Evolutionary conservation across 2,113 vertebrate species (phyloP).

Genomic region (Malurus alboscapulatus): DNA sequence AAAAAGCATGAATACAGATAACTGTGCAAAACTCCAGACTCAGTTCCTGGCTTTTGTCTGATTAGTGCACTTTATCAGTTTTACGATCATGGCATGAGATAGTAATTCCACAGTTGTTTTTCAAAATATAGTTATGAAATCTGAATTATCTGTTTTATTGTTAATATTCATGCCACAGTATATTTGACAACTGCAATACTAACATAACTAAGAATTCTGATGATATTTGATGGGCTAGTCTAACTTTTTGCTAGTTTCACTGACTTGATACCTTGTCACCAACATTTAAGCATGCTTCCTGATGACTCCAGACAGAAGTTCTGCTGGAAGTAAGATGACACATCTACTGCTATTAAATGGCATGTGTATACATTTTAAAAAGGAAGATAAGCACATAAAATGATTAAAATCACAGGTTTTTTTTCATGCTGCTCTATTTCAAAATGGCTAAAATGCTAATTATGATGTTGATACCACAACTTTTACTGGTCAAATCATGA

Average conservation of each 20-base stretch:
- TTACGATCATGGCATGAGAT: neutral
- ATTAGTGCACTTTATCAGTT: neutral
- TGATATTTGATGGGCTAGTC: neutral
- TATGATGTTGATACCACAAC: neutral
- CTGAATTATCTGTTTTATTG: neutral
- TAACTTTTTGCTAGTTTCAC: neutral
- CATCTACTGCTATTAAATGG: neutral
- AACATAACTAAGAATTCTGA: neutral
- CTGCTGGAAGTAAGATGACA: neutral
- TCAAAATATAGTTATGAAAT: neutral
- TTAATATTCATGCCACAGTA: neutral
- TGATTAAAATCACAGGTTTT: neutral
- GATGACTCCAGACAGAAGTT: neutral
- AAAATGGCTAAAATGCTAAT: neutral
- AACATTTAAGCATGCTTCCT: neutral
- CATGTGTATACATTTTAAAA: neutral
- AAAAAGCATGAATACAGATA: neutral
- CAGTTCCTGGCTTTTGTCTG: neutral
- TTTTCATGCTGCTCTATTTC: neutral
- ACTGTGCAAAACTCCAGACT: neutral
- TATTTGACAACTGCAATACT: neutral
- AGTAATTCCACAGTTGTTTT: neutral
- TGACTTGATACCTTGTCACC: neutral
- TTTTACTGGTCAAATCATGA: neutral
- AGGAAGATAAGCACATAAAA: neutral